Evolutionary conservation across 37 sponge, comb jelly and placozoan species (phyloP).

Genomic region (Aplysina aerophoba): DNA sequence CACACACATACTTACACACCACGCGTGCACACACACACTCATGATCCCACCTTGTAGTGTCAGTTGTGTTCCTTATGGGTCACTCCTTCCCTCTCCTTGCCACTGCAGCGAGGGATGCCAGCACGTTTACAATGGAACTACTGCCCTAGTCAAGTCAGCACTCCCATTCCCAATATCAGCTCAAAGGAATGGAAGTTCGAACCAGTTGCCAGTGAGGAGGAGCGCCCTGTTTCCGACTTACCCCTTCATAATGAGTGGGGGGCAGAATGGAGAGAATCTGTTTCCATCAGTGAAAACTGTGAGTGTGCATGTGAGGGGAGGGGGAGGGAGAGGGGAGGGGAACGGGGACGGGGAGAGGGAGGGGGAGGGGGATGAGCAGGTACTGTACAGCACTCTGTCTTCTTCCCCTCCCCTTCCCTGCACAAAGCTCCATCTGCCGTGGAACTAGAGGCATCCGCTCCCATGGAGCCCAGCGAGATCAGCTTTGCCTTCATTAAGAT

Average conservation of each 20-base stretch:
- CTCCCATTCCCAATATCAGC: not conserved
- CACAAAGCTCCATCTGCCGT: not conserved
- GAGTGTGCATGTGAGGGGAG: not conserved
- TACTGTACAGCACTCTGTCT: not conserved
- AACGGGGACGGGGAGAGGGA: no score
- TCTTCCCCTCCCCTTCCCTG: constrained; percentile 15
- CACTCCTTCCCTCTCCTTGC: not conserved
- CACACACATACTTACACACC: constrained; percentile 19
- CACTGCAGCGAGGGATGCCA: constrained; percentile 58
- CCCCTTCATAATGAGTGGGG: no score
- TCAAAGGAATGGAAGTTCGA: not conserved
- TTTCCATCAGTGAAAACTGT: constrained; percentile 9
- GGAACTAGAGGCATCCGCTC: not conserved
- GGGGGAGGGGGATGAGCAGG: not conserved
- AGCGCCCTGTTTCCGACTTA: no score
- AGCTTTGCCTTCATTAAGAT: no score
- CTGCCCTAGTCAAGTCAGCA: constrained; percentile 3
- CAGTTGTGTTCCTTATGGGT: not conserved
- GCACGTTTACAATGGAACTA: constrained; percentile 34
- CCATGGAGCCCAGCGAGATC: no score
- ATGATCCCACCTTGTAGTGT: not conserved
- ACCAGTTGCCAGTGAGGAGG: no score
- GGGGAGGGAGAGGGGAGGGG: not conserved
- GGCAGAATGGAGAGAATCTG: not conserved
- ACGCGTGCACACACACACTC: not conserved